Evolutionary conservation across 2,113 vertebrate species (phyloP), one percentile per base, ranked within the genome.

Genomic region (Parus major): DNA sequence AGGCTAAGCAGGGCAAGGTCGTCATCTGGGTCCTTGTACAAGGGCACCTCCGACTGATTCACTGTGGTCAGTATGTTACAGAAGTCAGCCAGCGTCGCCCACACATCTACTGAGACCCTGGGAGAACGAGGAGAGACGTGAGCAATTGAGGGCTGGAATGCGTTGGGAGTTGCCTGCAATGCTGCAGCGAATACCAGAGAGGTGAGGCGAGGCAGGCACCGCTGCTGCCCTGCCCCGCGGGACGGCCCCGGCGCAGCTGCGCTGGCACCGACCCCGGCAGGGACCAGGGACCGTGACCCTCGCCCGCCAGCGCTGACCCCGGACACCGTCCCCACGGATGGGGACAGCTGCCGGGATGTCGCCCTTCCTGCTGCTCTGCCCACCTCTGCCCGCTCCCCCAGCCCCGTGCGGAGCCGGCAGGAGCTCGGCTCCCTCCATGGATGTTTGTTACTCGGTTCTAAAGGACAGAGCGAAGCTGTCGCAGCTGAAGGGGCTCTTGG

Each of bases 11-110:
- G 98, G 53, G 97, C 97, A 97, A 99, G 98, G 98, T 99, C 99
- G 95, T 99, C 99, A 46, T 99, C 99, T 55, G 98, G 98, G 96
- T 99, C 99, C 97, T 99, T 99, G 98, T 99, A 99, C 92, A 99
- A 98, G 57, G 98, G 99, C 94, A 99, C 98, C 97, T 99, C 99
- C 56, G 98, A 99, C 73, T 99, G 99, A 97, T 99, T 99, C 80
- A 99, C 99, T 2, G 96, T 97, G 50, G 99, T 99, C 98, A 99
- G 94, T 95, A 98, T 97, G 96, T 99, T 99, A 97, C 99, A 99
- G 96, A 99, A 98, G 96, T 99, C 98, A 80, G 99, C 99, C 96
- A 99, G 96, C 78, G 98, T 98, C 63, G 98, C 98, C 99, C 99
- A 99, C 90, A 99, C 99, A 94, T 99, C 98, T 91, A 99, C 98